Percentiles rank a stretch among this genome's conserved stretches.
phyloP scores from a whole-genome alignment of 2,797 vertebrate species.

The Nannoperca obscura region DNA sequence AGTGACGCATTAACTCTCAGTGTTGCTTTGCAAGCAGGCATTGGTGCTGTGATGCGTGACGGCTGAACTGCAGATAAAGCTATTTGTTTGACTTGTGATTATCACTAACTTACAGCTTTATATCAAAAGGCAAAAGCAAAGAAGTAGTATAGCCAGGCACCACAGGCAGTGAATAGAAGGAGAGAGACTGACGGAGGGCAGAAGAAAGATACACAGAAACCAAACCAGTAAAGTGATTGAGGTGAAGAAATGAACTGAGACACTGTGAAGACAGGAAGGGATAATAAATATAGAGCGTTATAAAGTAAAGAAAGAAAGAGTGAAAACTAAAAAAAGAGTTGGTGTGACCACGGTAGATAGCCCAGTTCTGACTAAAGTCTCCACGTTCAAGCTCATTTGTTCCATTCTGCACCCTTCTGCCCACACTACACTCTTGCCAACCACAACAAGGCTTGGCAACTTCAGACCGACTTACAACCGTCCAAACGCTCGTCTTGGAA shows the following conservation, averaged over 20 bases:
- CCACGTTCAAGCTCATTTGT: conserved; percentile 48
- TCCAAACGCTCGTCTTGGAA: conserved; percentile 12
- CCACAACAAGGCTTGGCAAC: conserved; percentile 32
- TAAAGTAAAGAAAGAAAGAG: neutral
- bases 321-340: neutral
- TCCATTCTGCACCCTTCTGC: conserved; percentile 41
- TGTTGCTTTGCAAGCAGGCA: conserved; percentile 27
- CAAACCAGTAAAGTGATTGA: neutral
- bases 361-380: conserved; percentile 9
- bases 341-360: conserved; percentile 9
- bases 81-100: conserved; percentile 61
- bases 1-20: conserved; percentile 29
- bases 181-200: neutral
- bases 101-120: conserved; percentile 33
- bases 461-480: conserved; percentile 23
- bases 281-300: neutral
- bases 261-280: neutral
- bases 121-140: conserved; percentile 14
- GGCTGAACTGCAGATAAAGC: conserved; percentile 28
- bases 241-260: neutral
- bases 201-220: neutral
- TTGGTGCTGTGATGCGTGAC: conserved; percentile 33
- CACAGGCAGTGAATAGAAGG: neutral
- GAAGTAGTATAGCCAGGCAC: conserved; percentile 3
- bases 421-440: conserved; percentile 28